A percentile compares a stretch with the other conserved stretches of the same genome.
Conservation (phyloP, 1,140 invertebrate species). For the Danaus melanippus region DNA sequence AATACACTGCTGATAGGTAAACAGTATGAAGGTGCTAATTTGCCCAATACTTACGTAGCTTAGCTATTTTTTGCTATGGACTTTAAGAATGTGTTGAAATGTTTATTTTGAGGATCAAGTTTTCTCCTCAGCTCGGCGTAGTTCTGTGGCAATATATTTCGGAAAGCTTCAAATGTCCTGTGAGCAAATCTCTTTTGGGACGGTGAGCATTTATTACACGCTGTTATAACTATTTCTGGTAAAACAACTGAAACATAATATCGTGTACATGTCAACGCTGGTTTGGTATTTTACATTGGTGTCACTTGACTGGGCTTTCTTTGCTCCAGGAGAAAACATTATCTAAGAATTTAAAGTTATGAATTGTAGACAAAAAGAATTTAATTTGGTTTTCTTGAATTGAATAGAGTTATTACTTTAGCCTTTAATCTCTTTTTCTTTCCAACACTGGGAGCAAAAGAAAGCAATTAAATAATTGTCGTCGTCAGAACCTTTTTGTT, state of each 20-base stretch:
- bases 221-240: conserved; percentile 40
- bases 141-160: conserved; percentile 26
- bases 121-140: conserved; percentile 32
- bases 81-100: conserved; percentile 35
- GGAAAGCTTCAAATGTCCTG: conserved; percentile 41
- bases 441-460: no score
- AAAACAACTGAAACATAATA: conserved; percentile 31
- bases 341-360: no score
- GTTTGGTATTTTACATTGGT: no score
- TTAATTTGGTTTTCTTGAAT: no score
- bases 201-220: conserved; percentile 40
- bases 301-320: no score
- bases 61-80: conserved; percentile 25
- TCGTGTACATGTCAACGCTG: background rate
- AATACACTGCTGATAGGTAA: no score
- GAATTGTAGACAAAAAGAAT: no score
- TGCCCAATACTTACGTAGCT: conserved; percentile 3
- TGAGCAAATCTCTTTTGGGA: conserved; percentile 35
- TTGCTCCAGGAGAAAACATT: no score
- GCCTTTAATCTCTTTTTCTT: no score
- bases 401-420: no score
- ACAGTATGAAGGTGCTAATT: conserved; percentile 1
- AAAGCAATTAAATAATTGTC: no score
- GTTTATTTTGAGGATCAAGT: conserved; percentile 39
- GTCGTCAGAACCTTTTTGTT: no score